phyloP scores from a whole-genome alignment of 1,140 invertebrate species.

The Meloidogyne hapla region DNA sequence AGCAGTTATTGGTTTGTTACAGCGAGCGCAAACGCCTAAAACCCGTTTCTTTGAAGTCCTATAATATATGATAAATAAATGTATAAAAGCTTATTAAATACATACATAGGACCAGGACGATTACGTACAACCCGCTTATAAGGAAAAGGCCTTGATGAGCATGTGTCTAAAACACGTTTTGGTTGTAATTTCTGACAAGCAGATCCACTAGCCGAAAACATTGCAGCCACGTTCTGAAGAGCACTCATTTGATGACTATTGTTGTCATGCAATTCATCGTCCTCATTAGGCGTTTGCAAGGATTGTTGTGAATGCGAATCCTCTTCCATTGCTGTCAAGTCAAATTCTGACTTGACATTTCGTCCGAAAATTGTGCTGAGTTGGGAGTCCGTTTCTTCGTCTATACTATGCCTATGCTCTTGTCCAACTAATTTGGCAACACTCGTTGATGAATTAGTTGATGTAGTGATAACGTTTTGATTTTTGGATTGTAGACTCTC shows the following conservation, averaged over 20 bases:
- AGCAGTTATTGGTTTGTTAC: constrained; percentile 61
- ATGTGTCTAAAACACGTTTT: not conserved
- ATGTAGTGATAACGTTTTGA: not conserved
- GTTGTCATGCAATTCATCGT: constrained; percentile 26
- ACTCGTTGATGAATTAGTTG: not conserved
- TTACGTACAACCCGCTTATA: constrained; percentile 23
- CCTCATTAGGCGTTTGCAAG: not conserved
- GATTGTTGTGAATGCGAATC: not conserved
- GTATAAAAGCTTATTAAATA: not conserved
- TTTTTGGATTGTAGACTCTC: constrained; percentile 12
- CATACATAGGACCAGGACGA: constrained; percentile 24
- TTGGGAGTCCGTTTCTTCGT: constrained; percentile 37
- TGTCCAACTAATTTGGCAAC: not conserved
- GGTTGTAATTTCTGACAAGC: not conserved
- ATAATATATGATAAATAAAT: constrained; percentile 1
- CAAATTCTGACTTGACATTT: constrained; percentile 37
- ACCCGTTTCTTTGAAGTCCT: constrained; percentile 59
- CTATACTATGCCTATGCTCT: not conserved
- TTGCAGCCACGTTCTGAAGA: constrained; percentile 32
- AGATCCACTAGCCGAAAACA: constrained; percentile 30
- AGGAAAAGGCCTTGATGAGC: not conserved
- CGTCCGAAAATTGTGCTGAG: constrained; percentile 45
- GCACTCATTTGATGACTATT: constrained; percentile 28
- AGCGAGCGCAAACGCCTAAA: constrained; percentile 54
- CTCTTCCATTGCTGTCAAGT: constrained; percentile 17